Evolutionary conservation across 2,113 vertebrate genomes (phyloP).

Genomic region (Orientallactaga bullata): DNA sequence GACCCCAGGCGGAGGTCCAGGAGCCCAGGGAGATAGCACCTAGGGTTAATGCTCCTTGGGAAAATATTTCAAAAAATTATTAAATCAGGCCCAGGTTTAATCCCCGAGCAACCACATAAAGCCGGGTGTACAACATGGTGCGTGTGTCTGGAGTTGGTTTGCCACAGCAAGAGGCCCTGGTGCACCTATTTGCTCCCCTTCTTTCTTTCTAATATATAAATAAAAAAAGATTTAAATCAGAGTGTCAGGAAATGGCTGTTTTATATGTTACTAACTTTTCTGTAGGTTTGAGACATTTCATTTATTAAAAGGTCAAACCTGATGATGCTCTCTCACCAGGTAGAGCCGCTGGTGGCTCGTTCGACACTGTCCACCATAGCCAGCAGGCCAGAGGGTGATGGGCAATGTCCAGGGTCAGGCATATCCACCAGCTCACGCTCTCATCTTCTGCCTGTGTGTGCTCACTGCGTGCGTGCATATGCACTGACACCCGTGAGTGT

Average conservation of each 20-base stretch:
- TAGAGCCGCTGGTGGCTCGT: rapidly evolving
- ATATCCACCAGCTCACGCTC: rapidly evolving
- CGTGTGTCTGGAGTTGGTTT: too few species aligned
- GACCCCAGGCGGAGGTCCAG: background rate
- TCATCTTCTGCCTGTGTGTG: background rate
- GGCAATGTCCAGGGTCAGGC: rapidly evolving
- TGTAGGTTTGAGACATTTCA: background rate
- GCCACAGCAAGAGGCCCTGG: too few species aligned
- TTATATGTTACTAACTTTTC: background rate
- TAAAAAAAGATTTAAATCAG: background rate
- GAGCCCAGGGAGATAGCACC: rapidly evolving
- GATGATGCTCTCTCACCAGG: background rate
- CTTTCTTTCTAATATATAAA: too few species aligned
- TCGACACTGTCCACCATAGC: rapidly evolving
- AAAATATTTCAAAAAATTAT: background rate
- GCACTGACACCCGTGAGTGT: rapidly evolving
- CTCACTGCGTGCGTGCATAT: rapidly evolving
- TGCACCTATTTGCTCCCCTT: too few species aligned
- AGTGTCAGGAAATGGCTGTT: background rate
- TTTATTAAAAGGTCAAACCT: background rate
- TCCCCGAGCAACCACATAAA: too few species aligned
- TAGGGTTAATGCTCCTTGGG: background rate
- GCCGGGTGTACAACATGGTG: too few species aligned
- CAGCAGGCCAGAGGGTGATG: rapidly evolving
- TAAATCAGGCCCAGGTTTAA: background rate